A percentile compares a stretch with the other conserved stretches of the same genome.
phyloP scores from a whole-genome alignment of 2,797 vertebrate genomes.

The Zenarchopterus dispar region DNA sequence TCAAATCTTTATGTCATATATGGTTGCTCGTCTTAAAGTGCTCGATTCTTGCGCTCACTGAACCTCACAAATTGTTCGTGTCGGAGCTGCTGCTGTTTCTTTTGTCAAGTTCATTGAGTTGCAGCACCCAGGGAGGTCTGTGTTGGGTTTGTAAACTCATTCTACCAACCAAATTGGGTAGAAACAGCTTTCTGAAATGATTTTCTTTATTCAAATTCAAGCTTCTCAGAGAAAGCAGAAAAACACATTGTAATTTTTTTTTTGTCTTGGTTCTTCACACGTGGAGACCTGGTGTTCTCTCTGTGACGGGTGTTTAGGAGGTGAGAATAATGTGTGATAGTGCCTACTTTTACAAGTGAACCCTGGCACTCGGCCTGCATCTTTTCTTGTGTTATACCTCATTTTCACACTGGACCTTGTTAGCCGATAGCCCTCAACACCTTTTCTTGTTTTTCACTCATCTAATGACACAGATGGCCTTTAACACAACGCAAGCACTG shows the following conservation, averaged over 20 bases:
- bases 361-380: slow-evolving; percentile 28
- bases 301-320: slow-evolving; percentile 27
- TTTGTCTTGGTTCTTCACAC: not conserved
- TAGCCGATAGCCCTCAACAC: slow-evolving; percentile 40
- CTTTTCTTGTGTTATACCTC: slow-evolving; percentile 48
- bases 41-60: too few relatives aligned
- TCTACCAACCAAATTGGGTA: slow-evolving; percentile 12
- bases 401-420: slow-evolving; percentile 42
- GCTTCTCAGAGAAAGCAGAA: too few relatives aligned
- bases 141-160: slow-evolving; percentile 17
- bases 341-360: slow-evolving; percentile 46
- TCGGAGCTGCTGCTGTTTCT: too few relatives aligned
- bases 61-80: too few relatives aligned
- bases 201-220: not conserved
- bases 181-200: slow-evolving; percentile 7
- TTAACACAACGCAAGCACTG: not conserved
- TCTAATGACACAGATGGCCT: slow-evolving; percentile 22
- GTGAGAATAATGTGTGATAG: slow-evolving; percentile 33
- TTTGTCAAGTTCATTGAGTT: too few relatives aligned
- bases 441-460: slow-evolving; percentile 10
- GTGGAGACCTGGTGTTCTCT: slow-evolving; percentile 10
- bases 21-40: not conserved
- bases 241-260: not conserved
- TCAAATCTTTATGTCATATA: not conserved
- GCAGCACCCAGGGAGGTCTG: slow-evolving; percentile 11